A percentile compares a stretch with the other conserved stretches of the same genome.
These are phyloP conservation scores for Callithrix jacchus DNA, from an alignment of 2,113 vertebrate species.

Conservation along the genomic window DNA sequence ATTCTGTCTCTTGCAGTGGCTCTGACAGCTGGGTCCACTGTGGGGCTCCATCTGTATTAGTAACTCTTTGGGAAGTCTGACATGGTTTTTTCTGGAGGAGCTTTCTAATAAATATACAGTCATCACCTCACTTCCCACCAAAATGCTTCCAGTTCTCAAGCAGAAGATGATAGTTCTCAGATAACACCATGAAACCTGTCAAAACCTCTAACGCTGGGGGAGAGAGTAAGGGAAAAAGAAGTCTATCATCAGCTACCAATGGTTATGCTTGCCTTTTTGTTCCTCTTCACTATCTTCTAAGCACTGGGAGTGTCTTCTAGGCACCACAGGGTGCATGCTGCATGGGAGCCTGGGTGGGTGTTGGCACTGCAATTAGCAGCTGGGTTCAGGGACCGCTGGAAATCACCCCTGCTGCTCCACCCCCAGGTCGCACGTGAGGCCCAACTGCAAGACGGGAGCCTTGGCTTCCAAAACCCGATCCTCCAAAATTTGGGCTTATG, in stretches of 20 bases:
- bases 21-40: not conserved
- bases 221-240: not conserved
- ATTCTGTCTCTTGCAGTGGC: not conserved
- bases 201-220: not conserved
- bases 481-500: conserved; percentile 66
- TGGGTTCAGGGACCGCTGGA: not conserved
- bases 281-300: not conserved
- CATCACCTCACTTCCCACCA: not conserved
- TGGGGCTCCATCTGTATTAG: not conserved
- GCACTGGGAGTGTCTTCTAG: not conserved
- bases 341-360: not conserved
- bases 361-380: not conserved
- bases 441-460: not conserved
- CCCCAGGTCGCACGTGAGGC: conserved; percentile 23
- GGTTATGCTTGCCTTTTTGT: not conserved
- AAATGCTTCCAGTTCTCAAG: not conserved
- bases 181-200: not conserved
- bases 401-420: not conserved
- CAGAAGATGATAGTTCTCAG: not conserved
- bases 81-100: not conserved
- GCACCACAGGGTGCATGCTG: accelerated
- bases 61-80: not conserved
- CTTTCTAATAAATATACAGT: not conserved
- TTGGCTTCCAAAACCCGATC: conserved; percentile 36
- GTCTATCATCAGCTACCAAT: too few species aligned